Evolutionary conservation across 1,140 invertebrate species (phyloP).

Genomic region (Lucilia cuprina): DNA sequence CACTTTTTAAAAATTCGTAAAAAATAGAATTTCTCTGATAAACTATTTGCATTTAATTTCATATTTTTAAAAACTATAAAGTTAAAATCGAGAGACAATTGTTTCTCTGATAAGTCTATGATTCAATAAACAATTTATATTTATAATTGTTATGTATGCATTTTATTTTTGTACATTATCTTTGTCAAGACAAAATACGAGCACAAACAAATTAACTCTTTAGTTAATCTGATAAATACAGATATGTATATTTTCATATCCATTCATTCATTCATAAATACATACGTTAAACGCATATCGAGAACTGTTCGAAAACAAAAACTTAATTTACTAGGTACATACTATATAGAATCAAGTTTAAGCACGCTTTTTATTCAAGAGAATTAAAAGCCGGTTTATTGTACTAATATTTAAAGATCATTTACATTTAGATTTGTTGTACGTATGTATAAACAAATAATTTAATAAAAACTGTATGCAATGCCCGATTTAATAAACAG

Average conservation of each 20-base stretch:
- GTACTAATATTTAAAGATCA: background rate
- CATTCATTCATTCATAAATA: background rate
- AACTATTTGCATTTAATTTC: too few relatives aligned
- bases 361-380: background rate
- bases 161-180: too few relatives aligned
- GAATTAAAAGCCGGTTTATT: background rate
- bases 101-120: too few relatives aligned
- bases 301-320: background rate
- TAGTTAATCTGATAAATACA: too few relatives aligned
- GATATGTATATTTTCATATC: background rate
- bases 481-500: background rate
- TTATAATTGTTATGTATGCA: too few relatives aligned
- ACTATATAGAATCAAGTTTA: background rate
- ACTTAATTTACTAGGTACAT: slow-evolving; percentile 31
- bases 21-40: too few relatives aligned
- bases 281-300: background rate
- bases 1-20: too few relatives aligned
- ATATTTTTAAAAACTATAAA: too few relatives aligned
- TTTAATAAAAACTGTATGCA: slow-evolving; percentile 4
- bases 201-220: too few relatives aligned
- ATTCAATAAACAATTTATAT: too few relatives aligned
- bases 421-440: background rate
- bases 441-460: background rate
- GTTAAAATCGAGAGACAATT: too few relatives aligned
- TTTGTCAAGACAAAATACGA: too few relatives aligned